phyloP scores from a whole-genome alignment of 35 echinoderm and acorn worm genomes.

The Eucidaris tribuloides region DNA sequence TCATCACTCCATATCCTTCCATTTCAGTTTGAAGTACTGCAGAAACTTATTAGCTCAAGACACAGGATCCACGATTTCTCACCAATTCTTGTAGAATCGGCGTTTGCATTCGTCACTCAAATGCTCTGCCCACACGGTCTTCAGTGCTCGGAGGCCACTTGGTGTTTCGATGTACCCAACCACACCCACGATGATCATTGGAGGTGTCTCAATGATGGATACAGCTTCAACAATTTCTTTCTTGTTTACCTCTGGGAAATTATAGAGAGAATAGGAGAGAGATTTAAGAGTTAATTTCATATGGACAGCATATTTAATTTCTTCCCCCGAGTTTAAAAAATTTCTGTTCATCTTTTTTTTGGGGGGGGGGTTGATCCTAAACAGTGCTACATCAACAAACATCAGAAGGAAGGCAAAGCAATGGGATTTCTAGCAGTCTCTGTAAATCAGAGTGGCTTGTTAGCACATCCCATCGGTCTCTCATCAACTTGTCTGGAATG shows the following conservation, averaged over 20 bases:
- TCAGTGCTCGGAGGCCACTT: slow-evolving; percentile 76
- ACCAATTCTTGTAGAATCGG: slow-evolving; percentile 99
- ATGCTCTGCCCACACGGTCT: slow-evolving; percentile 98
- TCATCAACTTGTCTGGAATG: too few relatives aligned
- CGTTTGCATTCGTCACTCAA: slow-evolving; percentile 96
- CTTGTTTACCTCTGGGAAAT: slow-evolving; percentile 95
- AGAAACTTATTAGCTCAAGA: neutral
- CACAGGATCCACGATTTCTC: slow-evolving; percentile 4
- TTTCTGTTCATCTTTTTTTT: too few relatives aligned
- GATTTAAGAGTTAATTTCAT: too few relatives aligned
- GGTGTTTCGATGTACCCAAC: slow-evolving; percentile 98
- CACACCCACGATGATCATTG: slow-evolving; percentile 89
- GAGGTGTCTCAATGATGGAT: slow-evolving; percentile 91
- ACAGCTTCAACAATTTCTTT: slow-evolving; percentile 98
- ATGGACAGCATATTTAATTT: too few relatives aligned
- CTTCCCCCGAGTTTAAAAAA: too few relatives aligned
- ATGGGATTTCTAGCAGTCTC: too few relatives aligned
- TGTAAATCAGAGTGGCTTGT: too few relatives aligned
- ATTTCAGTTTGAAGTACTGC: neutral
- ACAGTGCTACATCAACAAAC: too few relatives aligned
- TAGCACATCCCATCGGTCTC: too few relatives aligned
- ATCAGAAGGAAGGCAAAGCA: too few relatives aligned
- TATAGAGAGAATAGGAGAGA: too few relatives aligned
- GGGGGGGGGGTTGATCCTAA: too few relatives aligned
- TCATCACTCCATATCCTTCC: neutral